Evolutionary conservation across 2,797 vertebrate species (phyloP).

Genomic region (Helostoma temminkii): DNA sequence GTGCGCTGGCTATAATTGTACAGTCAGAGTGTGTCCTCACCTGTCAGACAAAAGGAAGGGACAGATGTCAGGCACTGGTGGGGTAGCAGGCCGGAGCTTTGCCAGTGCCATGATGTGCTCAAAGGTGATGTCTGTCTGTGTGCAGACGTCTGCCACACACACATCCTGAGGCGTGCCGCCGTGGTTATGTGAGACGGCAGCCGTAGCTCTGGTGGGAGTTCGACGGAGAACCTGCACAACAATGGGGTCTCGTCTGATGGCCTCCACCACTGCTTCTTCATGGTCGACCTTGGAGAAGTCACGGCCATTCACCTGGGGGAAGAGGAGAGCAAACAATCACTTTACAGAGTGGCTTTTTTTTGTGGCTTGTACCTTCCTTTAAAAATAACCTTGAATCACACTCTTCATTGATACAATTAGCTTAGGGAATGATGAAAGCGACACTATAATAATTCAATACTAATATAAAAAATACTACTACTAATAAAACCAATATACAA

Average conservation of each 20-base stretch:
- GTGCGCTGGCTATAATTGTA: neutral
- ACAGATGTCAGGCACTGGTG: constrained; percentile 95
- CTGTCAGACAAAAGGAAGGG: constrained; percentile 97
- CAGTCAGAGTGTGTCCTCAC: constrained; percentile 70
- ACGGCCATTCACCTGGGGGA: constrained; percentile 91
- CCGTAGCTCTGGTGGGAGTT: constrained; percentile 75
- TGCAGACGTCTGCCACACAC: constrained; percentile 89
- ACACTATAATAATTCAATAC: neutral
- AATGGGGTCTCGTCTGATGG: constrained; percentile 93
- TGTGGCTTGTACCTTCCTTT: neutral
- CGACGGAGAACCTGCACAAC: constrained; percentile 93
- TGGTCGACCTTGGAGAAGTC: constrained; percentile 93
- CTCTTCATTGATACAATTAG: neutral
- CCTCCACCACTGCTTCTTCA: constrained; percentile 90
- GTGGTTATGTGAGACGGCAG: constrained; percentile 68
- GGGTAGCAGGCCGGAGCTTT: constrained; percentile 91
- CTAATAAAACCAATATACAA: neutral
- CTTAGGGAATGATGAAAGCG: neutral
- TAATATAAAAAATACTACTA: no score
- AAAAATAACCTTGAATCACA: neutral
- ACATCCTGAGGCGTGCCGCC: constrained; percentile 80
- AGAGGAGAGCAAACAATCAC: constrained; percentile 7
- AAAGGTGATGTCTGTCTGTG: constrained; percentile 97
- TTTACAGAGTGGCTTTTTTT: no score
- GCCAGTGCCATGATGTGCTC: constrained; percentile 96